phyloP scores from a whole-genome alignment of 2,113 vertebrate species.

The Pachycephala philippinensis region DNA sequence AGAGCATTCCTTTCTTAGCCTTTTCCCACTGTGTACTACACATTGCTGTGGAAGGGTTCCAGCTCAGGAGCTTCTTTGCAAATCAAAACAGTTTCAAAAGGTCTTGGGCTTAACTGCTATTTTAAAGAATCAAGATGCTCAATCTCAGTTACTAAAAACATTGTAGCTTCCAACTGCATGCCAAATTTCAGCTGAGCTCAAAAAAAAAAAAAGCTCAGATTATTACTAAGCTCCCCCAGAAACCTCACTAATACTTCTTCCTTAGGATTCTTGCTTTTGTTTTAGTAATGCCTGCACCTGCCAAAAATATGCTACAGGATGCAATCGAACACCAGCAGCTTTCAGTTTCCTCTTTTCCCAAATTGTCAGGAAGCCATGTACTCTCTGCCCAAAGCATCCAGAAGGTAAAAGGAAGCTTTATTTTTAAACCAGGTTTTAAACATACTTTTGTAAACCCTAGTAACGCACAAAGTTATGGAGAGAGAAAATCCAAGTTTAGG shows the following conservation, averaged over 20 bases:
- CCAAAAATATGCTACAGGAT: slow-evolving; percentile 43
- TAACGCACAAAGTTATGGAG: background rate
- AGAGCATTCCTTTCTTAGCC: background rate
- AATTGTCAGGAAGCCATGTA: slow-evolving; percentile 26
- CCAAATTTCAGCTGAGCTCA: background rate
- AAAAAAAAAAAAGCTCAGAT: background rate
- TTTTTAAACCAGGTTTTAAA: slow-evolving; percentile 22
- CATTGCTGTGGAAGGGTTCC: rapidly evolving
- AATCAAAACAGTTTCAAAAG: background rate
- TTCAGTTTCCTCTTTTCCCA: slow-evolving; percentile 44
- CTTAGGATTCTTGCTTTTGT: slow-evolving; percentile 14
- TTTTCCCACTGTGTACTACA: background rate
- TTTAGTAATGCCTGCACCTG: slow-evolving; percentile 37
- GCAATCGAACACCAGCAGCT: slow-evolving; percentile 22
- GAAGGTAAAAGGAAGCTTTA: slow-evolving; percentile 19
- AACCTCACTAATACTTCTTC: slow-evolving; percentile 6
- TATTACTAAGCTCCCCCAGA: background rate
- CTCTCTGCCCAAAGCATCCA: background rate
- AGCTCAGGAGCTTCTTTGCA: background rate
- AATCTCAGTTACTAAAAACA: background rate
- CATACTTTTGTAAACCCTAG: background rate
- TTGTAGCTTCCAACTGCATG: background rate
- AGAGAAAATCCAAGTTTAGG: background rate
- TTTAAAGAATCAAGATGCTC: background rate
- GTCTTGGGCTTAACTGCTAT: background rate